Base-by-base conservation (phyloP, 2,888 invertebrate species). In the Agrilus cyanescens region DNA sequence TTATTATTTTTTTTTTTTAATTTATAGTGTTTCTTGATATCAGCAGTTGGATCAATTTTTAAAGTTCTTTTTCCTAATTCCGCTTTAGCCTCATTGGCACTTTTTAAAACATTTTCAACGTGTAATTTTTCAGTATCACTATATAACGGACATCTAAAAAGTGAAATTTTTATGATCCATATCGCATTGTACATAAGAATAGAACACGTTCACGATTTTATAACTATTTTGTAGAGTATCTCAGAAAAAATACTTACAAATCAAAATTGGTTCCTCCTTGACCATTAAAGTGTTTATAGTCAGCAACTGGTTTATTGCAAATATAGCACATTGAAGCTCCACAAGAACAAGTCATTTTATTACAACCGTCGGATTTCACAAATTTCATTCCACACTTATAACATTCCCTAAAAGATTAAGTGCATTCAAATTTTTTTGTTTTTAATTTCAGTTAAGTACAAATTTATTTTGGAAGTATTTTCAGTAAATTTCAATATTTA, bases 281-380 rank as follows among this genome's bases (percentile, higher is more conserved):
- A 32, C 52, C 52, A 52, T 66, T 61, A 47, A 78, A 78, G 59
- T 78, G 78, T 2, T 48, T 47, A 51, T 79, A 78, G 54, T 68
- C 66, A 2, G 57, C 62, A 12, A 75, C 66, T 10, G 69, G 67
- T 49, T 68, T 46, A 25, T 70, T 63, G 52, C 76, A 76, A 10
- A 76, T 55, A 46, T 77, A 77, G 50, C 76, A 77, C 69, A 73
- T 74, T 12, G 48, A 50, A 4, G 71, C 70, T 0, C 75, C 75
- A 54, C 76, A 77, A 0, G 58, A 46, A 50, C 76, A 76, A 1
- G 64, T 68, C 67, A 77, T 75, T 52, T 71, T 72, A 50, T 77
- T 76, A 53, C 76, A 77, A 1, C 75, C 75, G 42, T 69, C 69
- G 38, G 65, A 66, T 55, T 75, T 75, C 46, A 72, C 67, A 50